These are phyloP conservation scores for Entomobrya multifasciata DNA, from an alignment of 2,888 invertebrate genomes.

Conservation along the genomic window DNA sequence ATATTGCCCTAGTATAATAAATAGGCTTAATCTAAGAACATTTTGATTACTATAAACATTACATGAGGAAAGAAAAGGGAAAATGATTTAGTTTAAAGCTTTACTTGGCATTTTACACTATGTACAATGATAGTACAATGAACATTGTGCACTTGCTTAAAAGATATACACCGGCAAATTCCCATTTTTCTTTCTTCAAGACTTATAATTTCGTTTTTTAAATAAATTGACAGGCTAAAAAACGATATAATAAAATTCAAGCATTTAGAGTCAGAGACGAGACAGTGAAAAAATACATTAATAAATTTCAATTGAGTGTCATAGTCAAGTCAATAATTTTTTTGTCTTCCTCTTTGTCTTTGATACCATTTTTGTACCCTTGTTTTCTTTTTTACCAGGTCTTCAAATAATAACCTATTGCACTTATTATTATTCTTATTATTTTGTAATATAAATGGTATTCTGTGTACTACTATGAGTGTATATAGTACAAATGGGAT, in stretches of 20 bases:
- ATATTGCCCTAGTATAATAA: background rate
- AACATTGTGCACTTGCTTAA: background rate
- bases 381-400: background rate
- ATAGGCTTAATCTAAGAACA: slow-evolving; percentile 24
- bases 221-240: too few relatives aligned
- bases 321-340: background rate
- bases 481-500: background rate
- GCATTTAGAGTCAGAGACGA: too few relatives aligned
- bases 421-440: background rate
- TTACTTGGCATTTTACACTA: background rate
- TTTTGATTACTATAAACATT: slow-evolving; percentile 26
- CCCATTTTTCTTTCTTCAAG: too few relatives aligned
- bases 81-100: background rate
- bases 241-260: too few relatives aligned
- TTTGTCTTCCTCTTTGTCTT: slow-evolving; percentile 20
- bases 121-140: background rate
- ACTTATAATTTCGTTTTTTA: too few relatives aligned
- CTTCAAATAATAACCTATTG: slow-evolving; percentile 12
- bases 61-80: slow-evolving; percentile 8
- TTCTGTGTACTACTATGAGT: too few relatives aligned
- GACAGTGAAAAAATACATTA: too few relatives aligned
- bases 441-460: too few relatives aligned
- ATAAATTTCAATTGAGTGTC: too few relatives aligned
- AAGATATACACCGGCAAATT: background rate
- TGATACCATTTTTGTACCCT: slow-evolving; percentile 37